Evolutionary conservation across 2,113 vertebrate species (phyloP).

Genomic region (Malurus melanocephalus): DNA sequence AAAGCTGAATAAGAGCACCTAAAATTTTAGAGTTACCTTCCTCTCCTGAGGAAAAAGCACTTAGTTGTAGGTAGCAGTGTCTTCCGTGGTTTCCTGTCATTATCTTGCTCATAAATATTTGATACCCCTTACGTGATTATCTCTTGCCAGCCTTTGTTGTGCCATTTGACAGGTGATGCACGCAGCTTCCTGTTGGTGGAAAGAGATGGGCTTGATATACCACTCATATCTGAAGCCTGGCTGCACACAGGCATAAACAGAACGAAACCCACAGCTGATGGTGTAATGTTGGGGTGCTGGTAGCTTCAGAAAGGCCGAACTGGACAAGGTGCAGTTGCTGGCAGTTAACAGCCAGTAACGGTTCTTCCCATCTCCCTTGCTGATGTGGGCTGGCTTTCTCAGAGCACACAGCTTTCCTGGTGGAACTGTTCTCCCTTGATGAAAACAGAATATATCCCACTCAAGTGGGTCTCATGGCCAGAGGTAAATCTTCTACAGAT

Average conservation of each 20-base stretch:
- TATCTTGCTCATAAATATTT: conserved; percentile 23
- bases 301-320: background rate
- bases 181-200: background rate
- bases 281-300: background rate
- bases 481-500: background rate
- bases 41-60: conserved; percentile 35
- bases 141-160: background rate
- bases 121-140: background rate
- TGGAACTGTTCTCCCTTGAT: background rate
- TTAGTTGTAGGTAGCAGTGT: background rate
- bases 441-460: background rate
- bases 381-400: background rate
- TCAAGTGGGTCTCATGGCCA: background rate
- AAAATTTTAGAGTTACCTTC: conserved; percentile 17
- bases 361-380: background rate
- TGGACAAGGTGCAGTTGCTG: background rate
- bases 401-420: background rate
- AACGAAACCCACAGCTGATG: background rate
- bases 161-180: background rate
- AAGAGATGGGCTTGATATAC: background rate
- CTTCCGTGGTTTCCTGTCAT: conserved; percentile 22
- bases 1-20: conserved; percentile 11
- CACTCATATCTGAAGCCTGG: background rate
- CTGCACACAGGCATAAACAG: background rate
- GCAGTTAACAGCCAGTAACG: background rate